Percentiles rank a stretch among this genome's conserved stretches.
Conservation (phyloP, 2,797 vertebrate genomes). For the Staurois parvus region DNA sequence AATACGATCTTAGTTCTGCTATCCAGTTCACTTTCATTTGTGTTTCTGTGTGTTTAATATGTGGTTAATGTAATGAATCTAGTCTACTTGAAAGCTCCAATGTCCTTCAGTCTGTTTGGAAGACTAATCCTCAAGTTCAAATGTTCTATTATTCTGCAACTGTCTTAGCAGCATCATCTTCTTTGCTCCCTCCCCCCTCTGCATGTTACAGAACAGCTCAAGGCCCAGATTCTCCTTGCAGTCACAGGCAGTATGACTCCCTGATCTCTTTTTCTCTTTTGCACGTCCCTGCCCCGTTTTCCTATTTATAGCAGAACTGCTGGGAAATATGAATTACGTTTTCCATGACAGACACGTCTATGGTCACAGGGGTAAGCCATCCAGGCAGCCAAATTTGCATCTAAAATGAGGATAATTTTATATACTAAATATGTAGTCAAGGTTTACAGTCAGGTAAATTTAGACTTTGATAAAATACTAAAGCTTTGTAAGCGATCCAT, state of each 20-base stretch:
- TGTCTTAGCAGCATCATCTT: background rate
- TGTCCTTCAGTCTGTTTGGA: constrained; percentile 17
- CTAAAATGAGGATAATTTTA: background rate
- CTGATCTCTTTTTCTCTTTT: background rate
- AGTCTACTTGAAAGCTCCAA: background rate
- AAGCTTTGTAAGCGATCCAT: background rate
- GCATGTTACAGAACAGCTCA: background rate
- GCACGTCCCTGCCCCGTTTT: background rate
- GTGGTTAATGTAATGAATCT: background rate
- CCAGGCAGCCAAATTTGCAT: background rate
- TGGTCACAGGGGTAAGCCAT: background rate
- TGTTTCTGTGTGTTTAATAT: background rate
- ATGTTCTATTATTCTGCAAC: background rate
- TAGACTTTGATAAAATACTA: background rate
- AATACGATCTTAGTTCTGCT: background rate
- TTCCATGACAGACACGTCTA: constrained; percentile 33
- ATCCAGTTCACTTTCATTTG: background rate
- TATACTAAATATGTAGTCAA: background rate
- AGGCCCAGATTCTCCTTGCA: constrained; percentile 5
- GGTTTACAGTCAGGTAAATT: background rate
- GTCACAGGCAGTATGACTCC: constrained; percentile 9
- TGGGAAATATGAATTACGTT: constrained; percentile 25
- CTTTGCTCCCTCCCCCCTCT: background rate
- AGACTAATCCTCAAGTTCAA: constrained; percentile 24
- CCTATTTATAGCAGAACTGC: constrained; percentile 52